These are phyloP conservation scores for Artibeus jamaicensis DNA, from an alignment of 2,797 vertebrate species.

Conservation along the genomic window DNA sequence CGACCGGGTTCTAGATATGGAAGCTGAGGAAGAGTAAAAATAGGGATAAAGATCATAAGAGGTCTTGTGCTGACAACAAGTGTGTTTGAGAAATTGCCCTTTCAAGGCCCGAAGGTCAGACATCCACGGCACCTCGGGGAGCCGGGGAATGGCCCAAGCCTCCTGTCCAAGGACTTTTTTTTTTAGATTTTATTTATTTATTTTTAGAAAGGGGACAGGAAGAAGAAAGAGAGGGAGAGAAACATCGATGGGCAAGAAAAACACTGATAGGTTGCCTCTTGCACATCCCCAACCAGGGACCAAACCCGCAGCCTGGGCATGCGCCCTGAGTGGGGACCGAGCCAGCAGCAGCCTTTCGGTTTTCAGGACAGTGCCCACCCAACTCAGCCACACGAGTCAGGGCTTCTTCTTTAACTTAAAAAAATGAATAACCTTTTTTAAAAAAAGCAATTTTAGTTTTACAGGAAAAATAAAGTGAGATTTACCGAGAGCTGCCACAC, in stretches of 20 bases:
- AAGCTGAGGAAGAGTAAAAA: neutral
- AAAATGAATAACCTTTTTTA: neutral
- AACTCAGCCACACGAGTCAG: too few species aligned
- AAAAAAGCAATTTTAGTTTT: neutral
- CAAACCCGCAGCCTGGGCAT: too few species aligned
- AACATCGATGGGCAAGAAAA: too few species aligned
- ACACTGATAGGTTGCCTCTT: too few species aligned
- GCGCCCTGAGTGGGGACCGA: too few species aligned
- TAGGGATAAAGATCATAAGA: neutral
- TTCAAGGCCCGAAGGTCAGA: neutral
- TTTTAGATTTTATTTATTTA: neutral
- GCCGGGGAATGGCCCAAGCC: neutral
- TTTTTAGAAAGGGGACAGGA: too few species aligned
- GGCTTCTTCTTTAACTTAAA: neutral
- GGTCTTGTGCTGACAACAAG: neutral
- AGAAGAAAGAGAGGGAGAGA: too few species aligned
- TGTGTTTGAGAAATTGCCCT: neutral
- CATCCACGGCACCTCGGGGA: neutral
- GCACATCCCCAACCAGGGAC: too few species aligned
- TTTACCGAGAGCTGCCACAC: neutral
- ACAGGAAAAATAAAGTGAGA: conserved; percentile 16
- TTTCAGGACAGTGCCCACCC: too few species aligned
- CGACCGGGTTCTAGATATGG: conserved; percentile 35
- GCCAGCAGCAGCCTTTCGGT: too few species aligned
- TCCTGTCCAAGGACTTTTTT: neutral